Conservation (phyloP, 2,113 vertebrate species). For the Eretmochelys imbricata region DNA sequence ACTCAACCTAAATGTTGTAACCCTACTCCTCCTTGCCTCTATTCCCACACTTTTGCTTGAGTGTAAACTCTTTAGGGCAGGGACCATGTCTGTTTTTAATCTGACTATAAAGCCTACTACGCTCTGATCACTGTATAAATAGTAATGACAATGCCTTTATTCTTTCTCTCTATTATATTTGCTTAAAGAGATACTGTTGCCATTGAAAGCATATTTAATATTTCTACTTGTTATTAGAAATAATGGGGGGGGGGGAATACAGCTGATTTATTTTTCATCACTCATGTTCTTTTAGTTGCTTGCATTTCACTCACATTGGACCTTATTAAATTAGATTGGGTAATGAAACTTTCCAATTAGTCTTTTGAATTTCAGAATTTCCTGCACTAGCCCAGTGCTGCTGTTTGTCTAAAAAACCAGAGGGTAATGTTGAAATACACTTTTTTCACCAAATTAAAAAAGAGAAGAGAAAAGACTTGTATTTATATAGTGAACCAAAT, state of each 20-base stretch:
- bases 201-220: neutral
- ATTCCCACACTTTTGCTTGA: neutral
- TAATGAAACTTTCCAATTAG: neutral
- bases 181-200: neutral
- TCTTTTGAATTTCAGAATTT: neutral
- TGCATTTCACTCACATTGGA: conserved; percentile 30
- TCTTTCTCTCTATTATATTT: neutral
- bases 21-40: neutral
- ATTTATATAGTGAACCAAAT: neutral
- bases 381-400: neutral
- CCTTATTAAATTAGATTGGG: neutral
- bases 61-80: neutral
- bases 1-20: neutral
- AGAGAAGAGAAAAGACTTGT: neutral
- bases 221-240: neutral
- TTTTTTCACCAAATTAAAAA: neutral
- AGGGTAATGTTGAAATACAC: neutral
- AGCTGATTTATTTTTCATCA: neutral
- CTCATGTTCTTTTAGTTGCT: neutral
- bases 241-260: neutral
- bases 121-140: neutral
- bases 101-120: neutral
- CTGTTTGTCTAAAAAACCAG: neutral
- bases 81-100: neutral
- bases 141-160: neutral